These are phyloP conservation scores for Oncorhynchus keta DNA, from an alignment of 2,113 vertebrate genomes.

Conservation along the genomic window DNA sequence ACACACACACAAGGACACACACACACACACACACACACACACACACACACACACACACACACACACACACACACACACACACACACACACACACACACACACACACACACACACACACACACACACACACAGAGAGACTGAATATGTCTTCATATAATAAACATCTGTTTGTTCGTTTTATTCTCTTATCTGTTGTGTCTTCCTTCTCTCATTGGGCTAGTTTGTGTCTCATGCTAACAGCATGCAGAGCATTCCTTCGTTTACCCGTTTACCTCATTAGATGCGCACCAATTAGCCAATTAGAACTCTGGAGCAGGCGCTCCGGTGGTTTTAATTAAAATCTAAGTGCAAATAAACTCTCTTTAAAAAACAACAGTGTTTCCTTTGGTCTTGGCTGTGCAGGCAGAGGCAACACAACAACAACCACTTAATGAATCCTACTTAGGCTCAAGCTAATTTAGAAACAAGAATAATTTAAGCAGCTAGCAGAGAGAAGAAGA, in stretches of 20 bases:
- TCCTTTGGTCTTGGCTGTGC: background rate
- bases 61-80: background rate
- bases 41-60: too few relatives aligned
- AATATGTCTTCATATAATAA: too few relatives aligned
- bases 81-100: conserved; percentile 3
- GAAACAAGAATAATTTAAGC: too few relatives aligned
- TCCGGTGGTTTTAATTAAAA: conserved; percentile 24
- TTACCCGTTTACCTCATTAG: conserved; percentile 43
- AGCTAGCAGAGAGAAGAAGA: background rate
- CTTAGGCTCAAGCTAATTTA: too few relatives aligned
- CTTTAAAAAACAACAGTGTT: background rate
- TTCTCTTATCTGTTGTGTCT: background rate
- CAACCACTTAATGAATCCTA: background rate
- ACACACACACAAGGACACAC: conserved; percentile 3
- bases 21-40: background rate
- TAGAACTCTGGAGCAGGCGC: conserved; percentile 49
- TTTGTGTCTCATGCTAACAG: conserved; percentile 20
- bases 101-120: conserved; percentile 2
- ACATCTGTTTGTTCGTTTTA: too few relatives aligned
- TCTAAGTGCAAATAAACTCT: background rate
- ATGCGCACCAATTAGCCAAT: conserved; percentile 61
- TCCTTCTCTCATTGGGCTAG: background rate
- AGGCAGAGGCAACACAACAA: background rate
- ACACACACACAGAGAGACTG: too few relatives aligned
- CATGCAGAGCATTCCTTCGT: conserved; percentile 22